phyloP scores from a whole-genome alignment of 2,888 invertebrate species.

The Trisateles emortualis region DNA sequence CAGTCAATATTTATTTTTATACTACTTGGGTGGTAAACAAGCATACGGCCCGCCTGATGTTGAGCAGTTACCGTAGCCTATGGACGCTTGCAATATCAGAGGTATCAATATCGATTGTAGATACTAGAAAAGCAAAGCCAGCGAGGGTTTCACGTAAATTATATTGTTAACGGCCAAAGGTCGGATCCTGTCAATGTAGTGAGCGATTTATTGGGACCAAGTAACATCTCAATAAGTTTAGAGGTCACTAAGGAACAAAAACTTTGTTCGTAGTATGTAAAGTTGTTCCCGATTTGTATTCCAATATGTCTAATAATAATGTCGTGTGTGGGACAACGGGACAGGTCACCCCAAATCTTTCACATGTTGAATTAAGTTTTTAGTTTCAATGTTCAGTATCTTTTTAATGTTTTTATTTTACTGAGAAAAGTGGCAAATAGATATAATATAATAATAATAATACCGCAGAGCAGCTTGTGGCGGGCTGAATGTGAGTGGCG shows the following conservation, averaged over 20 bases:
- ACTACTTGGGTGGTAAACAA: too few relatives aligned
- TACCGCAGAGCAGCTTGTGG: too few relatives aligned
- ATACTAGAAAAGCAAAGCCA: not conserved
- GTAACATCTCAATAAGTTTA: constrained; percentile 26
- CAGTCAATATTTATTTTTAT: too few relatives aligned
- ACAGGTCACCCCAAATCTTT: not conserved
- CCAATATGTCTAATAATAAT: constrained; percentile 14
- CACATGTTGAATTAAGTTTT: too few relatives aligned
- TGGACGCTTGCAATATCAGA: too few relatives aligned
- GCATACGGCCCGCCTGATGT: too few relatives aligned
- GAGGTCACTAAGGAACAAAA: constrained; percentile 29
- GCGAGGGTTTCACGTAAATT: constrained; percentile 29
- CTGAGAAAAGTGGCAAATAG: too few relatives aligned
- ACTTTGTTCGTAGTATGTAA: constrained; percentile 26
- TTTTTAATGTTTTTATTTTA: too few relatives aligned
- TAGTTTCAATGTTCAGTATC: too few relatives aligned
- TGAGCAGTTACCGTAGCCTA: too few relatives aligned
- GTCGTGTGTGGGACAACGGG: not conserved
- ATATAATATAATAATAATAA: too few relatives aligned
- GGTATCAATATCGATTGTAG: not conserved
- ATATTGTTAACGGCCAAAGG: constrained; percentile 19
- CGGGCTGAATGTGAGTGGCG: too few relatives aligned
- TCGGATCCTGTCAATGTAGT: constrained; percentile 35
- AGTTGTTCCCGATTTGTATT: constrained; percentile 32
- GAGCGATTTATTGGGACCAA: constrained; percentile 41